Percentiles rank a stretch among this genome's conserved stretches.
Conservation (phyloP, 2,113 vertebrate species). For the Mus spicilegus region DNA sequence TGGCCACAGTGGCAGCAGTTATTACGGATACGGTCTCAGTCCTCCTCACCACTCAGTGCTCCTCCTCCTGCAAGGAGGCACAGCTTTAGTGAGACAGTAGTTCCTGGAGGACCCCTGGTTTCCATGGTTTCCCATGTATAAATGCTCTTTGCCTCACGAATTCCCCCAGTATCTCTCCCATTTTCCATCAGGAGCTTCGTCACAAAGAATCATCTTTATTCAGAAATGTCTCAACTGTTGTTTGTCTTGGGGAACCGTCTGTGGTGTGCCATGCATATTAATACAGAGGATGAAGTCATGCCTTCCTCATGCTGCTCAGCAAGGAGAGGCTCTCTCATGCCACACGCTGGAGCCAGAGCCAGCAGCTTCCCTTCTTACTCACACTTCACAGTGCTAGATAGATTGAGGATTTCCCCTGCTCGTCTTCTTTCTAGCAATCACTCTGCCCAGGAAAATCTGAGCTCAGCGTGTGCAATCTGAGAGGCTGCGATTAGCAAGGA, state of each 20-base stretch:
- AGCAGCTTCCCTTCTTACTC: constrained; percentile 42
- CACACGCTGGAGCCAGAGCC: not conserved
- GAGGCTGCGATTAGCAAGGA: constrained; percentile 72
- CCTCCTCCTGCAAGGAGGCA: not conserved
- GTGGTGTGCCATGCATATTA: not conserved
- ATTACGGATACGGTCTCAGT: too few relatives aligned
- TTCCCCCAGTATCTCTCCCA: not conserved
- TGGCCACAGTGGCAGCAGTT: not conserved
- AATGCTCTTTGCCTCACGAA: not conserved
- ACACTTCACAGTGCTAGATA: constrained; percentile 40
- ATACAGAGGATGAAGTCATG: constrained; percentile 22
- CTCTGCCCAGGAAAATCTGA: constrained; percentile 79
- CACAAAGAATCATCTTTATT: not conserved
- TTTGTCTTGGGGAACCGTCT: not conserved
- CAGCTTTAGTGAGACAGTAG: not conserved
- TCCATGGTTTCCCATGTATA: not conserved
- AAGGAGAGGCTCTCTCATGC: constrained; percentile 44
- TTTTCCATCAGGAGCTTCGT: constrained; percentile 22
- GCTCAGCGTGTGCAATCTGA: constrained; percentile 52
- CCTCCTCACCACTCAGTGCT: too few relatives aligned
- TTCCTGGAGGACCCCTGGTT: not conserved
- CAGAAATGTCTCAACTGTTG: not conserved
- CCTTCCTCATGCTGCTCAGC: not conserved
- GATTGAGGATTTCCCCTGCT: not conserved
- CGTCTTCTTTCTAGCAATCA: constrained; percentile 64